Evolutionary conservation across 2,888 invertebrate species (phyloP).

Genomic region (Zaprionus obscuricornis): DNA sequence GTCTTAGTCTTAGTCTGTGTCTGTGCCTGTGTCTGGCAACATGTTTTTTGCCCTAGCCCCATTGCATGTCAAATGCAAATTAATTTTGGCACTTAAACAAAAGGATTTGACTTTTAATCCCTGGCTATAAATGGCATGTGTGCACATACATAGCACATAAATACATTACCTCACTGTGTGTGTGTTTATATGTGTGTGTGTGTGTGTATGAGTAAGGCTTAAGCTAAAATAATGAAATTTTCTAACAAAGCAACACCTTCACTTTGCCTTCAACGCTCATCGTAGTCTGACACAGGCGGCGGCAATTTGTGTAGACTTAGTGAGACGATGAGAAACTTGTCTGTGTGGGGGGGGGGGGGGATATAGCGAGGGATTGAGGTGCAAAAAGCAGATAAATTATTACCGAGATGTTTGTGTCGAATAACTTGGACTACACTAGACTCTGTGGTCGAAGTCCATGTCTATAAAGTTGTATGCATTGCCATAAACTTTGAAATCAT

Average conservation of each 20-base stretch:
- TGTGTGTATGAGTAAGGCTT: constrained; percentile 47
- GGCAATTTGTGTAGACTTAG: constrained; percentile 65
- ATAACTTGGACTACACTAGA: too few relatives aligned
- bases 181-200: not conserved
- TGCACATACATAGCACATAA: constrained; percentile 62
- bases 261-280: constrained; percentile 41
- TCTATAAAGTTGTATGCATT: too few relatives aligned
- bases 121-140: constrained; percentile 79
- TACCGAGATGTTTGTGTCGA: too few relatives aligned
- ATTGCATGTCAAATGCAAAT: constrained; percentile 77
- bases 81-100: constrained; percentile 77
- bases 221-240: constrained; percentile 78
- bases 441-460: too few relatives aligned
- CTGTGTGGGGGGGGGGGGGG: not conserved
- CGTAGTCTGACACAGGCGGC: constrained; percentile 55
- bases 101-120: constrained; percentile 77
- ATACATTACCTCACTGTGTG: constrained; percentile 22
- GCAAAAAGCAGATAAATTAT: too few relatives aligned
- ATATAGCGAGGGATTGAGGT: not conserved
- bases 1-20: not conserved
- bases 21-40: constrained; percentile 54
- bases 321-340: not conserved
- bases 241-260: constrained; percentile 74
- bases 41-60: constrained; percentile 64
- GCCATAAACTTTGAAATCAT: too few relatives aligned